Percentiles rank a stretch among this genome's conserved stretches.
These are phyloP conservation scores for Thymelicus sylvestris DNA, from an alignment of 2,888 invertebrate genomes.

Conservation along the genomic window DNA sequence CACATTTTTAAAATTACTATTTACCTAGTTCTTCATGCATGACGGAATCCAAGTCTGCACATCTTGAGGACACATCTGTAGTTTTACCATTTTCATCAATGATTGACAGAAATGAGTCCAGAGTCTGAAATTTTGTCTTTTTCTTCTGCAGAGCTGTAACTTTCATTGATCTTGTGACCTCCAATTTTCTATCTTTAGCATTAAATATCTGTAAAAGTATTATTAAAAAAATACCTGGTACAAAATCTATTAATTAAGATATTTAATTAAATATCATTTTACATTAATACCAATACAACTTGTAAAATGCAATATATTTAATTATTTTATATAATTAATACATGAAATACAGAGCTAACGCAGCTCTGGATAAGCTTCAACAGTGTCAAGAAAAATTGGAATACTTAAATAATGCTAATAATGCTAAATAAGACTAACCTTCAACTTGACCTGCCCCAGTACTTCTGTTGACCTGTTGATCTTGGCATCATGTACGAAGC, in stretches of 20 bases:
- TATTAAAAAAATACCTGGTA: neutral
- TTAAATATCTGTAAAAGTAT: constrained; percentile 75
- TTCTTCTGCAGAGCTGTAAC: constrained; percentile 83
- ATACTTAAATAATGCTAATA: neutral
- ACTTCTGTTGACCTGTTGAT: constrained; percentile 85
- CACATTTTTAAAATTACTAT: neutral
- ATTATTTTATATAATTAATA: too few relatives aligned
- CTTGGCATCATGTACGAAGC: constrained; percentile 97
- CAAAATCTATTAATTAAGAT: too few relatives aligned
- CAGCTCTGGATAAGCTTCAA: too few relatives aligned
- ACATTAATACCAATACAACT: too few relatives aligned
- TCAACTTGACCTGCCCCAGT: constrained; percentile 75
- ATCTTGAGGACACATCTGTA: constrained; percentile 87
- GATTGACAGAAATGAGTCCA: constrained; percentile 87
- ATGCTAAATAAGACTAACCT: constrained; percentile 57
- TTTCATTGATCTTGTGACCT: constrained; percentile 88
- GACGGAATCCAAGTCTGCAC: constrained; percentile 89
- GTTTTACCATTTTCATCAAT: constrained; percentile 73
- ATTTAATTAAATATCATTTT: too few relatives aligned
- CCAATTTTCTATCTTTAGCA: constrained; percentile 84
- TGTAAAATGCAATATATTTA: too few relatives aligned
- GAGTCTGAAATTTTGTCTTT: constrained; percentile 85
- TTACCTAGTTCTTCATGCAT: constrained; percentile 87
- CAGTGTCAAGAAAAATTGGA: too few relatives aligned
- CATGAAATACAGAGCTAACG: too few relatives aligned